Percentiles rank a stretch among this genome's conserved stretches.
Evolutionary conservation across 2,797 vertebrate species (phyloP).

Genomic region (Poeciliopsis presidionis): DNA sequence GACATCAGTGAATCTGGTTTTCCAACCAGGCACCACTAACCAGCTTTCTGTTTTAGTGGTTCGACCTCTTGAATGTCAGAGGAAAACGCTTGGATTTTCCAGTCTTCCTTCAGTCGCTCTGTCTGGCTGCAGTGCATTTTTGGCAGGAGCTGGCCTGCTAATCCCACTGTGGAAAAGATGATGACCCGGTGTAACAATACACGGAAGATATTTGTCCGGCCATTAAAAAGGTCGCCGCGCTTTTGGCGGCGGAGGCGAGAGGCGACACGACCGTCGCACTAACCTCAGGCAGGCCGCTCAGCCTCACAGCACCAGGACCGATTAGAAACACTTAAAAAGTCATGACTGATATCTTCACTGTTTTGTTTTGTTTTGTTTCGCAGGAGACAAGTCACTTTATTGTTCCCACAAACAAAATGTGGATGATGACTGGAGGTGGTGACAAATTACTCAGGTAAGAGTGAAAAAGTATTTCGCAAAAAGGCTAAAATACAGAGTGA

Average conservation of each 20-base stretch:
- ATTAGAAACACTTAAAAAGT: not conserved
- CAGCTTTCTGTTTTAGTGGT: conserved; percentile 36
- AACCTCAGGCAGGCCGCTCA: conserved; percentile 13
- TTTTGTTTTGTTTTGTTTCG: not conserved
- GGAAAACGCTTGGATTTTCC: conserved; percentile 57
- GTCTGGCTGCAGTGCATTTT: conserved; percentile 18
- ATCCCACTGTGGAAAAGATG: conserved; percentile 20
- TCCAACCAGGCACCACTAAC: conserved; percentile 22
- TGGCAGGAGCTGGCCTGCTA: conserved; percentile 36
- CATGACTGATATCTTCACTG: not conserved
- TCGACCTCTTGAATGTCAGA: conserved; percentile 23
- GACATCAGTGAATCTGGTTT: not conserved
- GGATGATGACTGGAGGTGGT: not conserved
- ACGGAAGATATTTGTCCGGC: conserved; percentile 51
- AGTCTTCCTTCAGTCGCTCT: conserved; percentile 47
- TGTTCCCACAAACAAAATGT: not conserved
- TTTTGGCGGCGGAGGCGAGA: conserved; percentile 30
- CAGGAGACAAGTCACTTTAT: not conserved
- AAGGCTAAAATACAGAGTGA: not conserved
- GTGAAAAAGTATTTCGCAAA: no score
- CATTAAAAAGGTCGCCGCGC: conserved; percentile 48
- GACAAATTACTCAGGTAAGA: no score
- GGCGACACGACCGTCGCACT: conserved; percentile 24
- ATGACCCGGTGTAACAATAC: conserved; percentile 58
- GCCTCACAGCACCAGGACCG: conserved; percentile 2